Base-by-base conservation (phyloP, 2,888 invertebrate genomes). In the Phyto melanocephala region DNA sequence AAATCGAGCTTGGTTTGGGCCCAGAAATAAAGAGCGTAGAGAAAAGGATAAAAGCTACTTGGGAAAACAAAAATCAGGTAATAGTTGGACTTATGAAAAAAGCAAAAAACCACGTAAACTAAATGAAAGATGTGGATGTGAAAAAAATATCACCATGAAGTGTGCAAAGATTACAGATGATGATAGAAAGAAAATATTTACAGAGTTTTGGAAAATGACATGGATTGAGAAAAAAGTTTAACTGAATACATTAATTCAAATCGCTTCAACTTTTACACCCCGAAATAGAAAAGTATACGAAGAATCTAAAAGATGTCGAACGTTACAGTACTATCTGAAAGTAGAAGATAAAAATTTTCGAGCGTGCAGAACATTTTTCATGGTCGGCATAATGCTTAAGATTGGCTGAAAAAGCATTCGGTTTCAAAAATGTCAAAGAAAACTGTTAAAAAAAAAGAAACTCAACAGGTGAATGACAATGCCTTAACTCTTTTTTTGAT, bases 151-250 rank as follows among this genome's bases (percentile, higher is more conserved):
- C 17, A 68, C 52, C 15, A 68, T 77, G 37, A 77, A 77, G 28
- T 77, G 68, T 60, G 17, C 68, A 52, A 8, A 40, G 50, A 50
- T 77, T 11, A 77, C 68, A 33, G 76, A 68, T 35, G 52, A 40
- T 15, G 47, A 77, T 22, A 45, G 76, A 42, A 33, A 65, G 6
- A 13, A 75, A 56, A 56, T 65, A 52, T 65, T 75, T 40, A 40
- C 40, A 62, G n/a, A 28, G 15, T 72, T 35, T 62, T 65, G 47
- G 35, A 35, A 11, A 35, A 40, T 52, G 50, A 22, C 35, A 33
- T 40, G 56, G 54, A 24, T n/a, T 35, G 45, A 45, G 11, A 63
- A 56, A 67, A 63, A 47, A 20, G 33, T 50, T 24, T 77, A 70
- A 13, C 40, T 63, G 5, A 54, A 40, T n/a, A 50, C 42, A 13